These are phyloP conservation scores for Himalopsyche kuldschensis DNA, from an alignment of 2,888 invertebrate genomes.

Conservation along the genomic window DNA sequence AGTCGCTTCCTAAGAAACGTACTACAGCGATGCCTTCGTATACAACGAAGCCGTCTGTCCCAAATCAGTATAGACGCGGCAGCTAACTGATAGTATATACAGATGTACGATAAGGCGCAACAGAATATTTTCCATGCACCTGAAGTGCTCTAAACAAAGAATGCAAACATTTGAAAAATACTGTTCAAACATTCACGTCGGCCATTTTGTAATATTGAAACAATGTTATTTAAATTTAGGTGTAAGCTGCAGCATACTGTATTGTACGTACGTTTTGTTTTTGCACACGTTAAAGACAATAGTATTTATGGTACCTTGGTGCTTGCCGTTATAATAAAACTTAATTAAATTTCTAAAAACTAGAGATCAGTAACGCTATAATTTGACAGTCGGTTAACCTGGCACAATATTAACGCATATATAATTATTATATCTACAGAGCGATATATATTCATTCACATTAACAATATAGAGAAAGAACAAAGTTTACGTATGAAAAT, in stretches of 20 bases:
- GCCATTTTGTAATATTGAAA: conserved; percentile 24
- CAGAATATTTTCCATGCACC: not conserved
- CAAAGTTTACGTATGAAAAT: not conserved
- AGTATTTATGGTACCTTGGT: not conserved
- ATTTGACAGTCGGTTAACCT: conserved; percentile 3
- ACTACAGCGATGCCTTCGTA: not conserved
- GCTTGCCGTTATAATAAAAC: not conserved
- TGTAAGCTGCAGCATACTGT: not conserved
- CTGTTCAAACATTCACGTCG: conserved; percentile 10
- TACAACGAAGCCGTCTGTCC: not conserved
- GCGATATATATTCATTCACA: not conserved
- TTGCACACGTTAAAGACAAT: no score
- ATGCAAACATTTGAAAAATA: not conserved
- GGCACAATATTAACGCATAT: not conserved
- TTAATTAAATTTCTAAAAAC: not conserved
- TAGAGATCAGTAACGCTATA: not conserved
- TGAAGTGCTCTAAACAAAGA: not conserved
- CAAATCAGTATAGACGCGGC: not conserved
- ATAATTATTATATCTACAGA: not conserved
- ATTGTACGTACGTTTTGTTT: not conserved
- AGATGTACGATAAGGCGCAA: no score
- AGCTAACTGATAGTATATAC: no score
- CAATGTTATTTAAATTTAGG: not conserved
- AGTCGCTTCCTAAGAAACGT: not conserved
- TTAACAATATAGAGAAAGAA: not conserved